Evolutionary conservation across 92 coral and sea anemone genomes (phyloP), one percentile per base, ranked within the genome.

Genomic region (Bergia sp.): DNA sequence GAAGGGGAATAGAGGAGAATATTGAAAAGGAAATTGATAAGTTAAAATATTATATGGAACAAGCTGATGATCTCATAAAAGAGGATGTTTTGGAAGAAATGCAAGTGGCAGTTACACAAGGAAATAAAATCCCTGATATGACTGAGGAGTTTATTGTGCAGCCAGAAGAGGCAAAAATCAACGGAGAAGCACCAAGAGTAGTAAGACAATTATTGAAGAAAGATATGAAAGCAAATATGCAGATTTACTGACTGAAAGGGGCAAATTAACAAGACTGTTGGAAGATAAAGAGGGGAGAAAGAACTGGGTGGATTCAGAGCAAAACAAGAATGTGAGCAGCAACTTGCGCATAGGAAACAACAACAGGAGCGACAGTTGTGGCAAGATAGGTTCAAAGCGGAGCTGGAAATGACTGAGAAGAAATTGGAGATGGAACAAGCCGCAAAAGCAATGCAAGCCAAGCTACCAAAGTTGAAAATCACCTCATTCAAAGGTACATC

Each of bases 381-480:
- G 89, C 90, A 89, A 73, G 94, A 85, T 38, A 89, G 64, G 76
- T 84, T 88, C 89, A 87, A 42, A 36, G 93, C 91, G 21, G 88
- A 91, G 65, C 78, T 87, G 41, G 11, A 71, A 67, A 57, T 84
- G 82, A 10, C 93, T 36, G 89, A 91, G 85, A 91, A 49, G 91
- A 88, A 83, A 77, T 42, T 42, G 44, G 44, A 42, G 44, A 42
- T 42, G 44, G 44, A 42, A 42, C 44, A 4, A 42, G 44, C 18
- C 82, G 44, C 44, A 42, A 84, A 84, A 64, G 78, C 90, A 66
- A 82, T 83, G 47, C 64, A 65, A 39, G 71, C 90, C 61, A 92
- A 89, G 79, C 87, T 92, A 47, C 94, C 94, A 29, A 89, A 84
- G 85, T 66, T 88, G 76, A 91, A 91, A 85, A 92, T 92, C 80